Conservation (phyloP, 2,888 invertebrate species). For the Napeogenes inachia region DNA sequence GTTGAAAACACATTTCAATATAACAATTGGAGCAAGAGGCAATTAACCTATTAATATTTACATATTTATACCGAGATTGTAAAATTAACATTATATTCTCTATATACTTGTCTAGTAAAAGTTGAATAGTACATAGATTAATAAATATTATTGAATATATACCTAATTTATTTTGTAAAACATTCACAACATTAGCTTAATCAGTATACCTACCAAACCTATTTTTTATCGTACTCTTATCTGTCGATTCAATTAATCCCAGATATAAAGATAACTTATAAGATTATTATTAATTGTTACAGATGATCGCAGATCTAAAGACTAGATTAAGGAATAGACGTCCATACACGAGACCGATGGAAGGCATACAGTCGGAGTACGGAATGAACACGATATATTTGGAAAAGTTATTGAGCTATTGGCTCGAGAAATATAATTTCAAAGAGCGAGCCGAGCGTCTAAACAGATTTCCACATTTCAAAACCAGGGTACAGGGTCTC, state of each 20-base stretch:
- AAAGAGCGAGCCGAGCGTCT: constrained; percentile 80
- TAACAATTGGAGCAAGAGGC: constrained; percentile 1
- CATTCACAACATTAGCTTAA: too few species aligned
- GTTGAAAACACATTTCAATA: background rate
- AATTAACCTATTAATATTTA: too few species aligned
- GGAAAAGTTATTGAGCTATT: constrained; percentile 82
- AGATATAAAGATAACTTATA: too few species aligned
- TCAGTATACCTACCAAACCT: too few species aligned
- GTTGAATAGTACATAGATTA: too few species aligned
- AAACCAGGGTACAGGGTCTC: constrained; percentile 84
- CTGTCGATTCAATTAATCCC: too few species aligned
- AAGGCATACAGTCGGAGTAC: constrained; percentile 85
- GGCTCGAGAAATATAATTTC: constrained; percentile 84
- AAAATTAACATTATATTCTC: too few species aligned
- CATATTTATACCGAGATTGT: too few species aligned
- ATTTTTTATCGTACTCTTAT: too few species aligned
- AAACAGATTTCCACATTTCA: constrained; percentile 85
- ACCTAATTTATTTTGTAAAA: too few species aligned
- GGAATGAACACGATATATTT: constrained; percentile 87
- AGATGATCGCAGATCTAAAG: constrained; percentile 78
- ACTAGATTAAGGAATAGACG: constrained; percentile 74
- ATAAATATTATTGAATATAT: too few species aligned
- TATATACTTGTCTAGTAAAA: too few species aligned
- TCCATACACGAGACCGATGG: constrained; percentile 77
- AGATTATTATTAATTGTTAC: constrained; percentile 30